phyloP scores from a whole-genome alignment of 2,113 vertebrate genomes.

The Malurus cyaneus region DNA sequence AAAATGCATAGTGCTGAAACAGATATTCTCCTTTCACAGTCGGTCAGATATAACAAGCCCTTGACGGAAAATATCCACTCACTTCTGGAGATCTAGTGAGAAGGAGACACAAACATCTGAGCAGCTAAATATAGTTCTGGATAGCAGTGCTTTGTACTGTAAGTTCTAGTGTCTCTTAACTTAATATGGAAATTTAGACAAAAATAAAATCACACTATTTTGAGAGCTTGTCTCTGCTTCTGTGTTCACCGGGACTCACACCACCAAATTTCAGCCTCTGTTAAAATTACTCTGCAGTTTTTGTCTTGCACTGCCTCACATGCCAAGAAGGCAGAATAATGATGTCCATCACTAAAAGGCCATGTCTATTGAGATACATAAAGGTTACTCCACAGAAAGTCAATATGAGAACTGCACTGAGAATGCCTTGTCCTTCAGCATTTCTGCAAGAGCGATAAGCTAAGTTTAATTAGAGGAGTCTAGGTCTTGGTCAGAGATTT shows the following conservation, averaged over 20 bases:
- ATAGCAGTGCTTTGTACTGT: neutral
- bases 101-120: constrained; percentile 4
- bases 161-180: constrained; percentile 8
- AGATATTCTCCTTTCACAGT: neutral
- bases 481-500: neutral
- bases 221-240: neutral
- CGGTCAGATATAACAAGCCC: neutral
- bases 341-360: constrained; percentile 9
- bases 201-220: constrained; percentile 4
- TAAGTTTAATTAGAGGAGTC: constrained; percentile 26
- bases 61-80: constrained; percentile 3
- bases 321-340: neutral
- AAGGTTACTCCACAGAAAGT: constrained; percentile 32
- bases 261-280: neutral
- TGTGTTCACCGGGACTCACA: neutral
- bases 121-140: constrained; percentile 29
- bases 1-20: neutral
- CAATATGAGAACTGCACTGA: neutral
- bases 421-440: constrained; percentile 1
- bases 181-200: constrained; percentile 23
- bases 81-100: neutral
- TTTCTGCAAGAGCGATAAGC: neutral
- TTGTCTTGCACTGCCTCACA: neutral
- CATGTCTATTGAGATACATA: neutral
- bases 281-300: neutral